Evolutionary conservation across 1,140 invertebrate genomes (phyloP).

Genomic region (Meteorus sp.): DNA sequence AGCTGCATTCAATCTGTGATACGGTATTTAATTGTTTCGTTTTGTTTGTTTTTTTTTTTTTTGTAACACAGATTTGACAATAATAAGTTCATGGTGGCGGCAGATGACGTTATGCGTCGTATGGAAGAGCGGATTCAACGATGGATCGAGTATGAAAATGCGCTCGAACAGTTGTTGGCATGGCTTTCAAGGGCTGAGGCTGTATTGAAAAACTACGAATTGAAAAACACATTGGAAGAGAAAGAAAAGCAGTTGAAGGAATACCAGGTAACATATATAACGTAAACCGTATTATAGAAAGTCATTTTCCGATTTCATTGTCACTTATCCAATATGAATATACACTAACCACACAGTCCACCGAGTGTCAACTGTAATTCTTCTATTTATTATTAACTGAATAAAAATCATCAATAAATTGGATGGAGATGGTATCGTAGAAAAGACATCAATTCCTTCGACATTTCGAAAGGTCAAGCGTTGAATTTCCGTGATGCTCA

Average conservation of each 20-base stretch:
- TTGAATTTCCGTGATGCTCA: too few relatives aligned
- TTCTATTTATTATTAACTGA: too few relatives aligned
- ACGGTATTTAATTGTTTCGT: not conserved
- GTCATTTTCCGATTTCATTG: too few relatives aligned
- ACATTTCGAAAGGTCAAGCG: too few relatives aligned
- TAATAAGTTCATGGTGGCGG: constrained; percentile 77
- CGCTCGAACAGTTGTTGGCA: constrained; percentile 76
- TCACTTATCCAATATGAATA: too few relatives aligned
- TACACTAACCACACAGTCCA: too few relatives aligned
- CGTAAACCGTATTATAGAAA: constrained; percentile 1
- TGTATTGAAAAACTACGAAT: constrained; percentile 82
- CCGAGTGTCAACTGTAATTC: too few relatives aligned
- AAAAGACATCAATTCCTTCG: too few relatives aligned
- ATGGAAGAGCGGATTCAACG: constrained; percentile 85
- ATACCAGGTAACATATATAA: constrained; percentile 74
- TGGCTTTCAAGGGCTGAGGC: constrained; percentile 89
- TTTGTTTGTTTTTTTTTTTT: constrained; percentile 10
- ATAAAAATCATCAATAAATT: too few relatives aligned
- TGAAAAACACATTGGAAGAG: constrained; percentile 84
- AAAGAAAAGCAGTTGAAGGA: constrained; percentile 87
- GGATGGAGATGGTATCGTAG: too few relatives aligned
- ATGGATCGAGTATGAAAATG: constrained; percentile 89
- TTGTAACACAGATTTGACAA: constrained; percentile 66
- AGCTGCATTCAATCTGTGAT: not conserved
- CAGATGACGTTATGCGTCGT: constrained; percentile 75